Evolutionary conservation across 2,888 invertebrate species (phyloP), one percentile per base, ranked within the genome.

Genomic region (Heliconius hortense): DNA sequence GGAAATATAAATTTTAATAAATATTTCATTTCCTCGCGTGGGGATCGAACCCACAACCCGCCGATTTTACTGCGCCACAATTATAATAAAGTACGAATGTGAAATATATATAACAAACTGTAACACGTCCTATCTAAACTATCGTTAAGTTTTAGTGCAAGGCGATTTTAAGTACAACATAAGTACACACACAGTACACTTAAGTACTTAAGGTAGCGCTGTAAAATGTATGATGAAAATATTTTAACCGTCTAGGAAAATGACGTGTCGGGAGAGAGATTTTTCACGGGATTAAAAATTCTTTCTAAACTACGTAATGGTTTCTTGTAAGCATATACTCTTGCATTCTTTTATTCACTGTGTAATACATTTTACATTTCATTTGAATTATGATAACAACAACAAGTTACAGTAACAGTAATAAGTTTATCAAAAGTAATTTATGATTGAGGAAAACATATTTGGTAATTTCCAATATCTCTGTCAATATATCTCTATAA

Each of bases 71-170:
- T 31, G 31, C 8, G 8, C 31, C 31, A 31, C 8, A 31, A 31
- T 8, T 53, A 53, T 53, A 53, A 13, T 11, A n/a, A 24, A n/a
- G 24, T 60, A 60, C 5, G 4, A 39, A 39, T 24, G 11, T 39
- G 10, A 56, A n/a, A 39, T 39, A 24, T 66, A 66, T 24, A 66
- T 15, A 24, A 11, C 31, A 39, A 26, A 64, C 64, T 43, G 39
- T 8, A 66, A 43, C 39, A 75, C 76, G 72, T 73, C n/a, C 75
- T 78, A 77, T 78, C 79, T 78, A 68, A 73, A 66, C 76, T 77
- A 75, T 75, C 77, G 74, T 28, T 78, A 78, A 77, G 71, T 72
- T 73, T 60, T 28, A 24, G 53, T 64, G 72, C 53, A 73, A 77
- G 75, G 75, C 64, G 73, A 70, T 67, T 75, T 74, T 74, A 77